Base-by-base conservation (phyloP, 1,140 invertebrate species). In the Drosophila yakuba region DNA sequence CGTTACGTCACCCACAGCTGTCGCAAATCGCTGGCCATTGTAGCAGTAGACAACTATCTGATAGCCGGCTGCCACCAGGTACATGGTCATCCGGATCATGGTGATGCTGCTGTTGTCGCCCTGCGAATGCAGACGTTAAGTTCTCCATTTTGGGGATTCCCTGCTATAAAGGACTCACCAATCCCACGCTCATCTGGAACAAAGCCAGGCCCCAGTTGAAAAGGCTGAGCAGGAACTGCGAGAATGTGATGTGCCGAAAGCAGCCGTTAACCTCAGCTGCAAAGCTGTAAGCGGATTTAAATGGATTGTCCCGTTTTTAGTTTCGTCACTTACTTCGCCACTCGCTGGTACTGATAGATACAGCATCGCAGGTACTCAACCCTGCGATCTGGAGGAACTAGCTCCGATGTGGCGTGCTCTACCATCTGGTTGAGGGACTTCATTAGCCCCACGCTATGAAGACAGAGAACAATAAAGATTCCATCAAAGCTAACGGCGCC, bases 41-140 rank as follows among this genome's bases (percentile, higher is more conserved):
- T 80, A 91, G 57, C 90, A 91, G 58, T 91, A 91, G 44, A 91
- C 80, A 39, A 83, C 74, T 54, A 91, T 77, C 75, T 91, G 78
- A 62, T 82, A 89, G 56, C 86, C 83, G 3, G 68, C 51, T 6
- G 90, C 83, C 10, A 71, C 32, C 15, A 91, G 56, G 54, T 85
- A 91, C 75, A 91, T 76, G 28, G 88, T 58, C 90, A 91, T 91
- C 25, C 88, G 75, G 14, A 91, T 43, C 17, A 64, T 57, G 7
- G 60, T 84, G 23, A 59, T 66, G 8, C 58, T 28, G 56, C 68
- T 89, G 23, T 77, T 89, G 48, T 48, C 45, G 23, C 62, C 72
- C 83, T 89, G 57, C n/a, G 10, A 14, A 23, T 20, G 43, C 8
- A 3, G 6, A 43, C 1, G 43, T 17, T 12, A 43, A 20, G 12